Base-by-base conservation (phyloP, 2,113 vertebrate genomes). In the Spilogale gracilis region DNA sequence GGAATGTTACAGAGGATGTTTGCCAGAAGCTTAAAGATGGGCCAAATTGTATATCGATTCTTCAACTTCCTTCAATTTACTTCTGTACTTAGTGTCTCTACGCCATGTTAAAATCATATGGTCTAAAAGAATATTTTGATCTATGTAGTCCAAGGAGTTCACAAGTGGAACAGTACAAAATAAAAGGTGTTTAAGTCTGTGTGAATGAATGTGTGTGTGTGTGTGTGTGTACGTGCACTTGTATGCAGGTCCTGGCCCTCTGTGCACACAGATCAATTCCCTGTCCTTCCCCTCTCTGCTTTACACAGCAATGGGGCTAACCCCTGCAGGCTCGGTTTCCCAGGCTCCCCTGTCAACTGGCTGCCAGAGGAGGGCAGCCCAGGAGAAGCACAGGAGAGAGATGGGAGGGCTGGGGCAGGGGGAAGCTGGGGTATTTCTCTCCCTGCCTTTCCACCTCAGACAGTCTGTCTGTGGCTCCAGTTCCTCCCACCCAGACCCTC, bases 21-120 rank as follows among this genome's bases (percentile, higher is more conserved):
- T 50, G 38, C 67, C 54, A 94, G 45, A 80, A 86, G 71, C 58
- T 58, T 94, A 69, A 76, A 45, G 30, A 54, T 58, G 56, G 4
- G 25, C 60, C 91, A 90, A 92, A 92, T 43, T 87, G 17, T 50
- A 60, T 92, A 92, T 67, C 50, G 80, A 96, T 91, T 95, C 90
- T 92, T 94, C 80, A 94, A 60, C 23, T 79, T 88, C 58, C 52
- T 60, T 96, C 58, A 48, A 30, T 48, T 71, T 76, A 48, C 20
- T 71, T 63, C 45, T 54, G 89, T 45, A 92, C 54, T 65, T 54
- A 63, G 11, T 60, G 14, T 94, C 30, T 88, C 60, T 81, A 74
- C 43, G 30, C 63, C 58, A 61, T 21, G 12, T 61, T 84, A 93
- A 84, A 63, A 83, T 56, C 20, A 38, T 27, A 58, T 20, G 12